A percentile compares a stretch with the other conserved stretches of the same genome.
Evolutionary conservation across 2,797 vertebrate genomes (phyloP).

Genomic region (Nasua narica): DNA sequence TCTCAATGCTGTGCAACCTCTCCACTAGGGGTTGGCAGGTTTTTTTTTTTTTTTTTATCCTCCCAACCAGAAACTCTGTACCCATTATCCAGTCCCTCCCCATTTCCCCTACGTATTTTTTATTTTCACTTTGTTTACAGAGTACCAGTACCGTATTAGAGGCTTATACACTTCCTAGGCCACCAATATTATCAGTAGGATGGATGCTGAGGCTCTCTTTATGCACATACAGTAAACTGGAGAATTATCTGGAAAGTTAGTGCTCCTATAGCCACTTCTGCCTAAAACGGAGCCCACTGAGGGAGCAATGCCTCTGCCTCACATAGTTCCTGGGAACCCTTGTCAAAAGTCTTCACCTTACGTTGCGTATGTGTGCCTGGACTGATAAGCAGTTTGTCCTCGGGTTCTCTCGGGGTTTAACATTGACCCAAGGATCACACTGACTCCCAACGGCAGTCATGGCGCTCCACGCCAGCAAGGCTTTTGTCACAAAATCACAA

Average conservation of each 20-base stretch:
- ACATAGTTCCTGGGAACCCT: background rate
- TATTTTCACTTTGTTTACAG: background rate
- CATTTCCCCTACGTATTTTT: background rate
- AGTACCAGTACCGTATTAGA: background rate
- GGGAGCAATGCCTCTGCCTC: background rate
- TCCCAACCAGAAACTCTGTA: background rate
- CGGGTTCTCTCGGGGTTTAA: background rate
- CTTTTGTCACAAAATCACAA: background rate
- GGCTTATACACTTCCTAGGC: background rate
- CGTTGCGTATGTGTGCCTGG: accelerated
- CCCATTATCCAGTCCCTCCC: background rate
- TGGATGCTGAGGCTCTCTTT: background rate
- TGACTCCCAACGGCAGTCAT: accelerated
- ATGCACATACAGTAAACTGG: background rate
- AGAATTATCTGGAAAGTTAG: background rate
- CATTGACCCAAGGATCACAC: accelerated
- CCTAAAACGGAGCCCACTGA: background rate
- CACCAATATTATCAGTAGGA: background rate
- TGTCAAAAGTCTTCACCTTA: background rate
- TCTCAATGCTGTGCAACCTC: background rate
- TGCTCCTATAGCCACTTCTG: background rate
- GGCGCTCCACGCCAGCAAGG: background rate
- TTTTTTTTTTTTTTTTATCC: background rate
- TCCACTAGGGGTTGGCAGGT: background rate
- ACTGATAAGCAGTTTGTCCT: background rate